Conservation (phyloP, 1,140 invertebrate species). For the Bombus affinis region DNA sequence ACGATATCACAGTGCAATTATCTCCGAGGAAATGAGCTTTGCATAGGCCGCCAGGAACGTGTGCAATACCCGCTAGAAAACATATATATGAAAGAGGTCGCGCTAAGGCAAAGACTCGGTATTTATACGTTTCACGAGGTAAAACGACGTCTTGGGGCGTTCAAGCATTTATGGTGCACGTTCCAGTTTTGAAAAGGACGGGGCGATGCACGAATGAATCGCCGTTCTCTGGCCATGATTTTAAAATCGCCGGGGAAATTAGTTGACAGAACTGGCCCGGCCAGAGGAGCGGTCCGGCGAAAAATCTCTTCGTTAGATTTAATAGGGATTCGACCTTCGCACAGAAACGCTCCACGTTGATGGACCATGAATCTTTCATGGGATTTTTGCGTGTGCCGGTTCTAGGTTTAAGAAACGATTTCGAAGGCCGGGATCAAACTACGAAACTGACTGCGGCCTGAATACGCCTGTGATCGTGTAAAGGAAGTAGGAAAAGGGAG, state of each 20-base stretch:
- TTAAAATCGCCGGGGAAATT: conserved; percentile 68
- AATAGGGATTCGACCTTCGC: conserved; percentile 44
- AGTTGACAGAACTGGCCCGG: conserved; percentile 53
- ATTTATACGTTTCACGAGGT: conserved; percentile 66
- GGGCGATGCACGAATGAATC: conserved; percentile 58
- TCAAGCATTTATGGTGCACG: conserved; percentile 66
- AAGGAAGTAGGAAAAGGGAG: neutral
- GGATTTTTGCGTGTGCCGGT: neutral
- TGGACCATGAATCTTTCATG: conserved; percentile 34
- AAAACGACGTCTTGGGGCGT: conserved; percentile 62
- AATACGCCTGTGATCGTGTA: neutral
- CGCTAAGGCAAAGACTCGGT: conserved; percentile 66
- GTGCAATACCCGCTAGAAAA: conserved; percentile 61
- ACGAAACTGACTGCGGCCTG: neutral
- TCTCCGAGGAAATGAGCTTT: conserved; percentile 78
- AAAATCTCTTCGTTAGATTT: conserved; percentile 53
- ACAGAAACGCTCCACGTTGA: neutral
- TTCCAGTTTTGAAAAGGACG: conserved; percentile 64
- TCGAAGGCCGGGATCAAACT: conserved; percentile 7
- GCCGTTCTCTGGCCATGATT: conserved; percentile 56
- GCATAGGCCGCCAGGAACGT: conserved; percentile 67
- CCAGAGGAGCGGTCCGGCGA: neutral
- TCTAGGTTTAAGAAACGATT: neutral
- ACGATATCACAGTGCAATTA: conserved; percentile 77
- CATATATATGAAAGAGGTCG: conserved; percentile 71